A percentile compares a stretch with the other conserved stretches of the same genome.
phyloP scores from a whole-genome alignment of 2,888 invertebrate genomes.

The Gortyna flavago region DNA sequence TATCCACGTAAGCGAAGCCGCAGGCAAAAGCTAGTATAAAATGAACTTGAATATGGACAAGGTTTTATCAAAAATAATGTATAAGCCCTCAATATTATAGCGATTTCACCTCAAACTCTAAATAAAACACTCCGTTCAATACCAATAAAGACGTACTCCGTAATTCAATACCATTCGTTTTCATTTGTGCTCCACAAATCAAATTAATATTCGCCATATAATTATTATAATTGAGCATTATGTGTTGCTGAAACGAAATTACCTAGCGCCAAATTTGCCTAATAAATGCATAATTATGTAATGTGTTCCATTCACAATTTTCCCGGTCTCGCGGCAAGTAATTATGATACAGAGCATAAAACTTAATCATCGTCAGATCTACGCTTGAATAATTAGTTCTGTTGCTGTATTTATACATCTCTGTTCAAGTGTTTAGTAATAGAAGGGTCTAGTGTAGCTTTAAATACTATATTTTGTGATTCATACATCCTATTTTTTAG shows the following conservation, averaged over 20 bases:
- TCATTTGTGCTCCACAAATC: conserved; percentile 40
- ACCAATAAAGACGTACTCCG: conserved; percentile 29
- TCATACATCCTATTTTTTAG: background rate
- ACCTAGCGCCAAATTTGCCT: conserved; percentile 50
- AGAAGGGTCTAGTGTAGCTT: background rate
- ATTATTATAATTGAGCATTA: conserved; percentile 55
- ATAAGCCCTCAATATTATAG: background rate
- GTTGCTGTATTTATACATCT: conserved; percentile 4
- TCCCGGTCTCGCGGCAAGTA: conserved; percentile 35
- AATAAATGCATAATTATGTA: conserved; percentile 57
- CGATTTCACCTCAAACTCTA: background rate
- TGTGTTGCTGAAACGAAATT: conserved; percentile 48
- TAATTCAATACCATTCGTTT: conserved; percentile 41
- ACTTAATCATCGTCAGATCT: conserved; percentile 46
- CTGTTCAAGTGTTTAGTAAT: background rate
- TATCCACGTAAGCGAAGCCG: background rate
- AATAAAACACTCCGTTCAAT: conserved; percentile 24
- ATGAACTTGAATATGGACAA: background rate
- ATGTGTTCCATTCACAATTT: conserved; percentile 47
- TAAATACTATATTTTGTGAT: background rate
- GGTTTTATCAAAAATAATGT: conserved; percentile 2
- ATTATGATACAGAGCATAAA: conserved; percentile 48
- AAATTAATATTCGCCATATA: conserved; percentile 52
- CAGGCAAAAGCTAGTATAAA: background rate
- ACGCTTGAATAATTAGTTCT: conserved; percentile 29